Evolutionary conservation across 1,140 invertebrate genomes (phyloP), one percentile per base, ranked within the genome.

Genomic region (Drosophila triauraria): DNA sequence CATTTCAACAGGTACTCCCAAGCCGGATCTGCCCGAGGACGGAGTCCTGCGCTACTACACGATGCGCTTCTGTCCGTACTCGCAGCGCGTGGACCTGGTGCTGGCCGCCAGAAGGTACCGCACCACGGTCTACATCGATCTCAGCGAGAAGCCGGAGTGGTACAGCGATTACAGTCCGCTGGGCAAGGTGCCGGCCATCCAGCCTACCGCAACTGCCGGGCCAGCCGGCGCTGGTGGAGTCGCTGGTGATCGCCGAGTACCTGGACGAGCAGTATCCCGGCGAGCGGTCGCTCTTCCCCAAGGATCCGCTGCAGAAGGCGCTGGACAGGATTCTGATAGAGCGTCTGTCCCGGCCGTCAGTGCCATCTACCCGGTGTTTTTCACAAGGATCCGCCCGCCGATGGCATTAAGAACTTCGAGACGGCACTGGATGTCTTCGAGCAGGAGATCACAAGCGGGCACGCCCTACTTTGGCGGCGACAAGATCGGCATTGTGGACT

Each of bases 61-160:
- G 40, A 99, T 97, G 97, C 94, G 97, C 74, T 98, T 96, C 92
- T 99, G 98, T 91, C 98, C 98, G 0, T 99, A 95, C 92, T 97
- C 97, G 1, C 96, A 98, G 81, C 94, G 98, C 65, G 95, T 96
- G n/a, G 94, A 97, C 47, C 94, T 98, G 9, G 95, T 98, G 1
- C 92, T 98, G 12, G 95, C 96, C 58, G 96, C 97, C 17, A 98
- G 93, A 95, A 96, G 64, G 95, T 98, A 67, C 95, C 96, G 95
- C 96, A 97, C 91, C 97, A 98, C 96, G 9, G 95, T 98, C 6
- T 97, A 97, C 88, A 94, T 98, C 23, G 96, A 98, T 93, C 93
- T 98, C 46, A 94, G 94, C n/a, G 93, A 95, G 38, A 98, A 98
- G 93, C 98, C 98, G 0, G 97, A 98, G 53, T 99, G 98, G 98